Evolutionary conservation across 2,888 invertebrate genomes (phyloP).

Genomic region (Amaurobius ferox): DNA sequence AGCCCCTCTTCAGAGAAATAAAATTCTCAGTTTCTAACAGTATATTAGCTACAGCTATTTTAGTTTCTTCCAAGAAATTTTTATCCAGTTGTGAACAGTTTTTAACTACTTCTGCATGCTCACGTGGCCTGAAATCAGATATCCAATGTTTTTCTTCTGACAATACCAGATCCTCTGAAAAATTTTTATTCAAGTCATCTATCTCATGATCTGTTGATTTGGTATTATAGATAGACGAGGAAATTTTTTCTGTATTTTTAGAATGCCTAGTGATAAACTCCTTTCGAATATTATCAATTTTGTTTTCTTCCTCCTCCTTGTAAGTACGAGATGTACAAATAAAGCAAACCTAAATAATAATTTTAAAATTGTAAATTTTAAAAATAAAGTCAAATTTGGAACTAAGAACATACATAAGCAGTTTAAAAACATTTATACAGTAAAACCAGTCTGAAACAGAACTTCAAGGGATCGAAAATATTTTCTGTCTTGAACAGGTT

Average conservation of each 20-base stretch:
- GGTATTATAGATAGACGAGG: too few species aligned
- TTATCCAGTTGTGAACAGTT: slow-evolving; percentile 91
- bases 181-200: too few species aligned
- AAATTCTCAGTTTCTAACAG: slow-evolving; percentile 79
- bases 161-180: too few species aligned
- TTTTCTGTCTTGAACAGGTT: too few species aligned
- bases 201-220: slow-evolving; percentile 75
- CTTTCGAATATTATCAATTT: slow-evolving; percentile 34
- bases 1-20: slow-evolving; percentile 49
- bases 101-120: slow-evolving; percentile 84
- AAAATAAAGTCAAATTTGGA: too few species aligned
- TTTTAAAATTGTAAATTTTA: too few species aligned
- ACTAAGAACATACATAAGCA: too few species aligned
- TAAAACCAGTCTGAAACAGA: too few species aligned
- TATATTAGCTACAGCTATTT: slow-evolving; percentile 82
- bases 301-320: slow-evolving; percentile 22
- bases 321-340: slow-evolving; percentile 57
- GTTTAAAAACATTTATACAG: too few species aligned
- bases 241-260: background rate
- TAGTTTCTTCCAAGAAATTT: slow-evolving; percentile 82
- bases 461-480: too few species aligned
- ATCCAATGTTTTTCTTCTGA: slow-evolving; percentile 18
- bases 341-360: slow-evolving; percentile 52
- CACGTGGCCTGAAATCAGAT: slow-evolving; percentile 83
- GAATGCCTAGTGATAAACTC: slow-evolving; percentile 77